phyloP scores from a whole-genome alignment of 2,797 vertebrate species.

The Staurois parvus region DNA sequence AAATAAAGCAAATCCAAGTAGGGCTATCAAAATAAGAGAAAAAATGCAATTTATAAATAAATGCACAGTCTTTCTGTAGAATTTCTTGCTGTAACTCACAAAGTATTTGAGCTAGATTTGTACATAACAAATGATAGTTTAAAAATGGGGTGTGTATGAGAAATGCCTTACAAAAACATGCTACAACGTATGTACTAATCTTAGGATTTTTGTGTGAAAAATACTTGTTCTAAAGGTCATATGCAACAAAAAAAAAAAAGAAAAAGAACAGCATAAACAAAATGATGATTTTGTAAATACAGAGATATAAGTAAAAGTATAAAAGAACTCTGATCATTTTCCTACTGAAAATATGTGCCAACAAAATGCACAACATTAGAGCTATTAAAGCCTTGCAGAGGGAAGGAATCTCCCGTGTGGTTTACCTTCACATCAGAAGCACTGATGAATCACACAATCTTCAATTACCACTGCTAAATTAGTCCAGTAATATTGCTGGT shows the following conservation, averaged over 20 bases:
- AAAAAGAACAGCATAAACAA: background rate
- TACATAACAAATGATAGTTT: too few relatives aligned
- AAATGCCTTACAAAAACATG: too few relatives aligned
- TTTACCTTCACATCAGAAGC: slow-evolving; percentile 46
- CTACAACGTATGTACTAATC: too few relatives aligned
- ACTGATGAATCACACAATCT: slow-evolving; percentile 54
- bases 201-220: too few relatives aligned
- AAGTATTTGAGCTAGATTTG: too few relatives aligned
- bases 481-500: slow-evolving; percentile 50
- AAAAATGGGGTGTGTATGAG: too few relatives aligned
- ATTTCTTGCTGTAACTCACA: too few relatives aligned
- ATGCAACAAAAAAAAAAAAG: slow-evolving; percentile 2
- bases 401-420: slow-evolving; percentile 35
- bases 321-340: background rate
- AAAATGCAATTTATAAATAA: too few relatives aligned
- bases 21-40: too few relatives aligned
- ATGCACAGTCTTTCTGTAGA: too few relatives aligned
- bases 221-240: background rate
- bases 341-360: background rate
- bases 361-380: background rate
- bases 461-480: slow-evolving; percentile 52
- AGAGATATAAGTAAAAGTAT: slow-evolving; percentile 22
- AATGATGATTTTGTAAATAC: background rate
- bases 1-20: too few relatives aligned
- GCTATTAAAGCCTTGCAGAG: slow-evolving; percentile 15